Base-by-base conservation (phyloP, 2,113 vertebrate species). In the Malurus melanocephalus region DNA sequence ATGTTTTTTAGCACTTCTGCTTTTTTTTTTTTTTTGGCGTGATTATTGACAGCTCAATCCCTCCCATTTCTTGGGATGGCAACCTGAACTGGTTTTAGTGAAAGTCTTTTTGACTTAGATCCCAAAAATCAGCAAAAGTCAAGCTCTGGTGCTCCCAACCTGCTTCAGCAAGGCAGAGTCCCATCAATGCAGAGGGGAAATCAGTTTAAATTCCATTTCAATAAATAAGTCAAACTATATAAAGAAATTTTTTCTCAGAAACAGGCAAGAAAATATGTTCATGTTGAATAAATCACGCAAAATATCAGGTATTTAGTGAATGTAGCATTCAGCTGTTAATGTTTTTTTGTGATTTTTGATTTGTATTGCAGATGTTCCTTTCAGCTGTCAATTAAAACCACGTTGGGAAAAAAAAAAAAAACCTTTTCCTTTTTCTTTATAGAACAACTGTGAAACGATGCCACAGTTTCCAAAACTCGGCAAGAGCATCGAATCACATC, bases 311-410 rank as follows among this genome's bases (percentile, higher is more conserved):
- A 7, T 60, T 80, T 62, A 22, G 33, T 66, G 23, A 30, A 35
- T 42, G 71, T 7, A 42, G n/a, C 0, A 0, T 65, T 92, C 60
- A 53, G 43, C 69, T 79, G 32, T 45, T 59, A 75, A 24, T 30
- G 10, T n/a, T 24, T 87, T 88, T 64, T 80, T 46, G 45, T 67
- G 2, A 6, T 42, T 86, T 94, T 84, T 60, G 10, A 66, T 75
- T 35, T 46, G 55, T 13, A 5, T 30, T 82, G 90, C 93, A 95
- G 66, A 89, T 92, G 90, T 79, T 65, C 83, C 83, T 72, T 88
- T 90, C 88, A 79, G 67, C 62, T 81, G 83, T 35, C 86, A 71
- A 89, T 80, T 73, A 73, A 87, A 87, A 93, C 82, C 90, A 94
- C 14, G 10, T 80, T 88, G 28, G 30, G 38, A 11, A 38, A 38